These are phyloP conservation scores for Acrocephalus arundinaceus DNA, from an alignment of 2,113 vertebrate species.

Conservation along the genomic window DNA sequence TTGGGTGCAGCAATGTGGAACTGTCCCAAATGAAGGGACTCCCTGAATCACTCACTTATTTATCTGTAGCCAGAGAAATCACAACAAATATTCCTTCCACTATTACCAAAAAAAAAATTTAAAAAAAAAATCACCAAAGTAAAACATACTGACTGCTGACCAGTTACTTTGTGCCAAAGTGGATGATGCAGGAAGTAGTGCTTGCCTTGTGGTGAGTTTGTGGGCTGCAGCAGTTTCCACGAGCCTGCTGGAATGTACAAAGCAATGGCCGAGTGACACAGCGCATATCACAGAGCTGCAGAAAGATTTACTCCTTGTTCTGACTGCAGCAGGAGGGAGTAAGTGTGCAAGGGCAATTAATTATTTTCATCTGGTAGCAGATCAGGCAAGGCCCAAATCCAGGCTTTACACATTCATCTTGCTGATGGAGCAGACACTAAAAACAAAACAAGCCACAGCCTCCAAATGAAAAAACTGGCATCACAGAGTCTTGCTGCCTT, in stretches of 20 bases:
- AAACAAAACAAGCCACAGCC: not conserved
- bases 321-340: not conserved
- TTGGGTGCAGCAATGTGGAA: not conserved
- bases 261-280: fast-evolving
- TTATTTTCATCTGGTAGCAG: not conserved
- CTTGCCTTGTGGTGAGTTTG: not conserved
- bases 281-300: not conserved
- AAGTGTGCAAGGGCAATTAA: not conserved
- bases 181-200: not conserved
- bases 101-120: no score
- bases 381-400: not conserved
- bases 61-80: not conserved
- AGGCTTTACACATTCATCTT: not conserved
- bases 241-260: not conserved
- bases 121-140: not conserved
- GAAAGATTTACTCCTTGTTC: not conserved
- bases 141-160: not conserved
- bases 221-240: not conserved
- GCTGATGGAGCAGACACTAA: not conserved
- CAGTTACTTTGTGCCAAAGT: not conserved
- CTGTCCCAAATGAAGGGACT: not conserved
- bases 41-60: not conserved
- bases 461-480: not conserved
- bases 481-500: not conserved
- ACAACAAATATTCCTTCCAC: not conserved